phyloP scores from a whole-genome alignment of 2,888 invertebrate species.

The Melanchra persicariae region DNA sequence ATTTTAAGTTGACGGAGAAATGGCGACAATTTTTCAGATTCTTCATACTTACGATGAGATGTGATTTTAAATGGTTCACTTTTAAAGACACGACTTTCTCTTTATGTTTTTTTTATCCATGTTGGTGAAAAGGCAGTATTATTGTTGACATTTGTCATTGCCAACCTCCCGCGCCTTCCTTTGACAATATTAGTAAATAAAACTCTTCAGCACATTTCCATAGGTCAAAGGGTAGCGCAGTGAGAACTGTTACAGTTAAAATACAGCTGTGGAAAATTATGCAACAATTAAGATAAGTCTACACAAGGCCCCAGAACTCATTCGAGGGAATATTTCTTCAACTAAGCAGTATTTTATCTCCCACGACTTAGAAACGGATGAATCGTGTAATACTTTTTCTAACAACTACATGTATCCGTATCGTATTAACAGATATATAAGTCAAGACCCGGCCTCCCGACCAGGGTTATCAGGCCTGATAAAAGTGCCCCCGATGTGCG shows the following conservation, averaged over 20 bases:
- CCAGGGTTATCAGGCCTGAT: conserved; percentile 72
- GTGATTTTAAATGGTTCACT: neutral
- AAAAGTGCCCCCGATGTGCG: conserved; percentile 59
- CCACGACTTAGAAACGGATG: conserved; percentile 45
- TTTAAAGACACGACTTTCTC: neutral
- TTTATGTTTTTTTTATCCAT: neutral
- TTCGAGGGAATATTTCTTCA: neutral
- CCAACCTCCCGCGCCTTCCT: neutral
- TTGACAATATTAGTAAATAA: neutral
- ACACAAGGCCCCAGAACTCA: neutral
- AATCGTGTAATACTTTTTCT: conserved; percentile 25
- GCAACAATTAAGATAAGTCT: conserved; percentile 4
- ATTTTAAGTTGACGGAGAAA: neutral
- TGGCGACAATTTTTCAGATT: neutral
- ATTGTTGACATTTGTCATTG: neutral
- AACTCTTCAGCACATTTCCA: no score
- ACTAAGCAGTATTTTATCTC: neutral
- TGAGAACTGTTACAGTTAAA: neutral
- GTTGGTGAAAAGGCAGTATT: neutral
- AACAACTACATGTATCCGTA: conserved; percentile 28
- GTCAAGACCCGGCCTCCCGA: conserved; percentile 74
- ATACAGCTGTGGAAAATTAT: conserved; percentile 1
- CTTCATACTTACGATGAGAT: neutral
- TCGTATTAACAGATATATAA: conserved; percentile 50
- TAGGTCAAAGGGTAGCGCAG: neutral